phyloP scores from a whole-genome alignment of 2,888 invertebrate genomes.

The Macrophya annulata region DNA sequence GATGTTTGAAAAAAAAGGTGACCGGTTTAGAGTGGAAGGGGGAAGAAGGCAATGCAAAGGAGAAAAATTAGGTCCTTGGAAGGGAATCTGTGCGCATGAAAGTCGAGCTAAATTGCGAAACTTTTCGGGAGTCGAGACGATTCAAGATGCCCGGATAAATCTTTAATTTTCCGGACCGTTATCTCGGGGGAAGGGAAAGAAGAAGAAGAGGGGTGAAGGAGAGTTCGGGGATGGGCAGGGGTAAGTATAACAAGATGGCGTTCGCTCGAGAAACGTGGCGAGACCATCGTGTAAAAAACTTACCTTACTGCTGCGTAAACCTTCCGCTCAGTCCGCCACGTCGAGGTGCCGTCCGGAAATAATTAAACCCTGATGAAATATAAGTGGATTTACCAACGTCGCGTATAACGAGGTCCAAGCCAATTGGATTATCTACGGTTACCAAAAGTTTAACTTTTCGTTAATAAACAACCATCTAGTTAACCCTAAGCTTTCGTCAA shows the following conservation, averaged over 20 bases:
- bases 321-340: neutral
- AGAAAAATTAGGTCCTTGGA: constrained; percentile 42
- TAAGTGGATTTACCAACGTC: constrained; percentile 42
- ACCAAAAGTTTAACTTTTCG: constrained; percentile 37
- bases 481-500: neutral
- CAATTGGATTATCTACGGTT: constrained; percentile 43
- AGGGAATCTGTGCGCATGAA: constrained; percentile 47
- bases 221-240: neutral
- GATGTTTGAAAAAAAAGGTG: constrained; percentile 4
- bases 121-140: constrained; percentile 51
- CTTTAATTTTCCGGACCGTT: constrained; percentile 55
- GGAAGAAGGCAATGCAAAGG: neutral
- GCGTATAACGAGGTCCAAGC: constrained; percentile 45
- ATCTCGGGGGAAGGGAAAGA: constrained; percentile 28
- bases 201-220: too few species aligned
- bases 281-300: constrained; percentile 42
- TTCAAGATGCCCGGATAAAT: constrained; percentile 56
- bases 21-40: neutral
- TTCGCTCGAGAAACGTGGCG: neutral
- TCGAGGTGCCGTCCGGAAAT: constrained; percentile 27
- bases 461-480: constrained; percentile 15
- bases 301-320: constrained; percentile 28
- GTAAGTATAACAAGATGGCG: constrained; percentile 53
- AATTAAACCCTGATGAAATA: constrained; percentile 49
- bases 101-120: constrained; percentile 51